These are phyloP conservation scores for Dicaeum eximium DNA, from an alignment of 2,113 vertebrate genomes.

Conservation along the genomic window DNA sequence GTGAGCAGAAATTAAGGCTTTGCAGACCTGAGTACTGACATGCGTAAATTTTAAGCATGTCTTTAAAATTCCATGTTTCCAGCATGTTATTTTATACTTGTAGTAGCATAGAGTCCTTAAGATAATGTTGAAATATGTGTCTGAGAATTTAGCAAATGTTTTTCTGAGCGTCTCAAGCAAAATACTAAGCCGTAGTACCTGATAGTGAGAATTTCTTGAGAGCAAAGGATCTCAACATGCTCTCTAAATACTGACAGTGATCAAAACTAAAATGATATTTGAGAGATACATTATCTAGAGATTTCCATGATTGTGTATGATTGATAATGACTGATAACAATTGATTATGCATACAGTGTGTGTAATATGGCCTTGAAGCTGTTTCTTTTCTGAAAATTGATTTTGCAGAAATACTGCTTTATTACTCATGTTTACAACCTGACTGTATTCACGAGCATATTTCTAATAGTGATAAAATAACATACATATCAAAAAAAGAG, in stretches of 20 bases:
- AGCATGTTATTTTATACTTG: background rate
- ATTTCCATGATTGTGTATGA: background rate
- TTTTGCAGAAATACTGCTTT: background rate
- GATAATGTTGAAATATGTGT: background rate
- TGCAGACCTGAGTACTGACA: background rate
- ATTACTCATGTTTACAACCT: background rate
- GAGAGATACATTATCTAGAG: background rate
- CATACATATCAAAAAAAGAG: background rate
- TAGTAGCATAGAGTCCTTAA: background rate
- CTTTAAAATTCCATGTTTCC: background rate
- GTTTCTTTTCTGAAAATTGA: background rate
- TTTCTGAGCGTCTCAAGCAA: background rate
- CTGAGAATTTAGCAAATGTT: conserved; percentile 9
- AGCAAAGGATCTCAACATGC: background rate
- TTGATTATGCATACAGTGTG: background rate
- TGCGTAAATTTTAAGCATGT: background rate
- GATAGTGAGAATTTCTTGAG: background rate
- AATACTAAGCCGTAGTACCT: background rate
- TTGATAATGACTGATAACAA: background rate
- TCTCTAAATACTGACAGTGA: background rate
- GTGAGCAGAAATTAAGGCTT: background rate
- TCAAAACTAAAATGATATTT: background rate
- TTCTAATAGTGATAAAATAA: background rate
- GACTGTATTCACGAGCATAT: background rate
- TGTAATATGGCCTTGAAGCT: background rate